Evolutionary conservation across 2,113 vertebrate genomes (phyloP).

Genomic region (Octodon degus): DNA sequence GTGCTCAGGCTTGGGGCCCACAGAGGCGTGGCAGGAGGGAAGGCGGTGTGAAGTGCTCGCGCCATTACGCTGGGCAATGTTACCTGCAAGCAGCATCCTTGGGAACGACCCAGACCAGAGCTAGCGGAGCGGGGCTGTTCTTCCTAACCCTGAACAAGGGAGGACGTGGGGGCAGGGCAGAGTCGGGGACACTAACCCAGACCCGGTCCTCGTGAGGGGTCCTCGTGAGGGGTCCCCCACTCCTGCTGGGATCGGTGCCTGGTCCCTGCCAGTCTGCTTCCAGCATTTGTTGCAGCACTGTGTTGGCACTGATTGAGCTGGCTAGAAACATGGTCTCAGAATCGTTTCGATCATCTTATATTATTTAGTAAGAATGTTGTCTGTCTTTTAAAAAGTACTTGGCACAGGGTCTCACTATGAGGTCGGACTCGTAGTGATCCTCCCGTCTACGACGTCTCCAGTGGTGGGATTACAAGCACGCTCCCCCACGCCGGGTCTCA

Average conservation of each 20-base stretch:
- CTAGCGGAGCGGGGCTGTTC: not conserved
- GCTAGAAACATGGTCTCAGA: not conserved
- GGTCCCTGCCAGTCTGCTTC: not conserved
- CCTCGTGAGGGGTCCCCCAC: too few species aligned
- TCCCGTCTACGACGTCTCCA: too few species aligned
- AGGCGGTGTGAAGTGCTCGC: fast-evolving
- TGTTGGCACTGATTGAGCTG: not conserved
- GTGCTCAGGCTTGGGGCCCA: not conserved
- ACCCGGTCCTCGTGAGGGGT: not conserved
- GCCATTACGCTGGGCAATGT: not conserved
- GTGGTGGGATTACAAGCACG: too few species aligned
- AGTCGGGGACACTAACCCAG: not conserved
- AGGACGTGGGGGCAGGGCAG: fast-evolving
- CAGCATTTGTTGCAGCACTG: not conserved
- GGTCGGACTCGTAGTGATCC: too few species aligned
- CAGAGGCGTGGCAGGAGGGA: not conserved
- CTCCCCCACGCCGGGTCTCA: too few species aligned
- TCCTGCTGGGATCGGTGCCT: not conserved
- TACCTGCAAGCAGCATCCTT: not conserved
- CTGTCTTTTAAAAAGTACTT: too few species aligned
- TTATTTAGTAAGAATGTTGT: not conserved
- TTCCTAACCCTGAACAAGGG: not conserved
- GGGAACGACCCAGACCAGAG: not conserved
- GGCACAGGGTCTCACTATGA: too few species aligned
- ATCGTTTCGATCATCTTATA: not conserved